phyloP scores from a whole-genome alignment of 2,113 vertebrate genomes.

The Corydoras sp. region DNA sequence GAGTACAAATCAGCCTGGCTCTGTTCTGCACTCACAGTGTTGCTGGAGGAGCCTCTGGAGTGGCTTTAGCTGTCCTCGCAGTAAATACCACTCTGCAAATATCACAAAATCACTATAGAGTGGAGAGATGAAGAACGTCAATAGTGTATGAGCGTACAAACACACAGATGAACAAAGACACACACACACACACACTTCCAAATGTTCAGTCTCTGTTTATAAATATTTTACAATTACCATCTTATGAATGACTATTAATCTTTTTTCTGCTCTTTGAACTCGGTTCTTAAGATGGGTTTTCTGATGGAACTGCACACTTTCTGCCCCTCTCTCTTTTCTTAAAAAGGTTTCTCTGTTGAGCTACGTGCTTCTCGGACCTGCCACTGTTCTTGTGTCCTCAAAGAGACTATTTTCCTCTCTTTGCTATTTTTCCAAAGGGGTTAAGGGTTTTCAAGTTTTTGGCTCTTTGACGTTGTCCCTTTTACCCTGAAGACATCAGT shows the following conservation, averaged over 20 bases:
- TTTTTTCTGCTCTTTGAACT: conserved; percentile 15
- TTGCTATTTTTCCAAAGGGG: conserved; percentile 21
- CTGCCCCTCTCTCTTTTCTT: background rate
- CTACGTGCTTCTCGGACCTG: conserved; percentile 14
- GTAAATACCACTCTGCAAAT: conserved; percentile 25
- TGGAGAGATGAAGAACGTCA: conserved; percentile 34
- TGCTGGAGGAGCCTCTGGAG: conserved; percentile 3
- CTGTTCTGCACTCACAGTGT: conserved; percentile 19
- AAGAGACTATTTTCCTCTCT: conserved; percentile 32
- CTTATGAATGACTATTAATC: background rate
- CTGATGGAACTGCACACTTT: background rate
- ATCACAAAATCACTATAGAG: conserved; percentile 14
- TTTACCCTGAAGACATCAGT: conserved; percentile 4
- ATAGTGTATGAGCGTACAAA: background rate
- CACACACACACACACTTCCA: conserved; percentile 6
- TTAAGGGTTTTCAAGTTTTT: conserved; percentile 6
- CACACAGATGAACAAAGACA: background rate
- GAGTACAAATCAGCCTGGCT: conserved; percentile 27
- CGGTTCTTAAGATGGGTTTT: conserved; percentile 21
- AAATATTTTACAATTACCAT: conserved; percentile 1
- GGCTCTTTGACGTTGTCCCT: conserved; percentile 15
- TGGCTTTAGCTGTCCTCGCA: conserved; percentile 8
- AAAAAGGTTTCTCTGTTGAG: conserved; percentile 8
- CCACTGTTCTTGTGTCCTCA: conserved; percentile 29
- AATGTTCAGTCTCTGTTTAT: conserved; percentile 7